These are phyloP conservation scores for Galeopterus variegatus DNA, from an alignment of 2,113 vertebrate species.

Conservation along the genomic window DNA sequence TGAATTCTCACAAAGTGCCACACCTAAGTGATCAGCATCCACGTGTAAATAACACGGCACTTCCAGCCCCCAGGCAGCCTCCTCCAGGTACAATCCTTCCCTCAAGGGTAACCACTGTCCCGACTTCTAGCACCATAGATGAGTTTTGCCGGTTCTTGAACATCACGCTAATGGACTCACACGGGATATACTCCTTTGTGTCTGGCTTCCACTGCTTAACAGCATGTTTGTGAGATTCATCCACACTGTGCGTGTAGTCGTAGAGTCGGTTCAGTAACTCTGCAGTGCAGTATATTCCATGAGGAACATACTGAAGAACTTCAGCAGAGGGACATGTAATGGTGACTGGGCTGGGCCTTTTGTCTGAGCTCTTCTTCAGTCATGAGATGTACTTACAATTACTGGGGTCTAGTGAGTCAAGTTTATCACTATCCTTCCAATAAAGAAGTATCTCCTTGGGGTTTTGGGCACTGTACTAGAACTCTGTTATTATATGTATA, in stretches of 20 bases:
- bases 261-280: neutral
- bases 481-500: neutral
- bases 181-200: neutral
- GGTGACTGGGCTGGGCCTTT: neutral
- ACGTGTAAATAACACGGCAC: neutral
- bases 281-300: rapidly evolving
- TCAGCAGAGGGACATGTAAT: too few relatives aligned
- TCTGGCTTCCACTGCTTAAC: neutral
- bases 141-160: neutral
- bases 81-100: neutral
- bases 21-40: neutral
- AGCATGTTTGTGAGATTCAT: rapidly evolving
- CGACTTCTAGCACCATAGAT: neutral
- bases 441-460: neutral
- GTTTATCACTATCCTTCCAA: neutral
- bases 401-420: neutral
- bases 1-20: neutral
- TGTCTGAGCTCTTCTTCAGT: neutral
- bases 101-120: neutral
- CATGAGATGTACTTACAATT: neutral
- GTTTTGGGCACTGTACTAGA: neutral
- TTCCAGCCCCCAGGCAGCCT: neutral
- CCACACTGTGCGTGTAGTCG: too few relatives aligned
- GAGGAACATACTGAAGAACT: neutral
- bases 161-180: neutral